These are phyloP conservation scores for Hypercompe scribonia DNA, from an alignment of 2,888 invertebrate genomes.

Conservation along the genomic window DNA sequence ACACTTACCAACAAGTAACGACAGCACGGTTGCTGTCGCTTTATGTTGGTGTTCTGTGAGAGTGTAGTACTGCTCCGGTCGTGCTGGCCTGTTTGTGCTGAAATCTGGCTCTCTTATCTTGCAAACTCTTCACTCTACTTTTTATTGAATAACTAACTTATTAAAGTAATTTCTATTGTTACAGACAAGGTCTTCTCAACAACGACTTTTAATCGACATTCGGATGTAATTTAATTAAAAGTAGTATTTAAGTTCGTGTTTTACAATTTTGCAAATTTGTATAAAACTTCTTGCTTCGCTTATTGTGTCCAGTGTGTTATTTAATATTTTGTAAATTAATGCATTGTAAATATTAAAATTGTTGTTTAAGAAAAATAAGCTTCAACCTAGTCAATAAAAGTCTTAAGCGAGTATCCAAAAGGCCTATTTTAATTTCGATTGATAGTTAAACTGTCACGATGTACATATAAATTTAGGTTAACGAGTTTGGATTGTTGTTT, in stretches of 20 bases:
- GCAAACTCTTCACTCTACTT: neutral
- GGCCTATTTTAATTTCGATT: slow-evolving; percentile 63
- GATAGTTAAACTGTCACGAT: slow-evolving; percentile 38
- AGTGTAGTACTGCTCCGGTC: too few relatives aligned
- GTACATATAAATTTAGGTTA: slow-evolving; percentile 23
- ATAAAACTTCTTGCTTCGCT: slow-evolving; percentile 49
- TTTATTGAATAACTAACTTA: neutral
- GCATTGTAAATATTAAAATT: slow-evolving; percentile 27
- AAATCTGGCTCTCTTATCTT: too few relatives aligned
- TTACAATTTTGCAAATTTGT: slow-evolving; percentile 30
- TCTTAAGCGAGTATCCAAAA: slow-evolving; percentile 72
- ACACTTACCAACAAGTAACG: too few relatives aligned
- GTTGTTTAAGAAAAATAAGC: slow-evolving; percentile 11
- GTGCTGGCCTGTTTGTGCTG: too few relatives aligned
- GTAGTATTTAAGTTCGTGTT: slow-evolving; percentile 6
- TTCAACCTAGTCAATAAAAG: slow-evolving; percentile 37
- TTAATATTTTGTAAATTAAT: slow-evolving; percentile 15
- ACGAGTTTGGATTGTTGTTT: slow-evolving; percentile 60
- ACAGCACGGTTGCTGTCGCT: too few relatives aligned
- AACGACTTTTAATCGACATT: slow-evolving; percentile 20
- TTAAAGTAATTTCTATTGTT: slow-evolving; percentile 10
- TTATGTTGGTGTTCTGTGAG: too few relatives aligned
- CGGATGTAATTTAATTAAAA: neutral
- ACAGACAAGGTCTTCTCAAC: slow-evolving; percentile 15
- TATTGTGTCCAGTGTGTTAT: slow-evolving; percentile 50